These are phyloP conservation scores for Monomorium pharaonis DNA, from an alignment of 1,140 invertebrate genomes.

Conservation along the genomic window DNA sequence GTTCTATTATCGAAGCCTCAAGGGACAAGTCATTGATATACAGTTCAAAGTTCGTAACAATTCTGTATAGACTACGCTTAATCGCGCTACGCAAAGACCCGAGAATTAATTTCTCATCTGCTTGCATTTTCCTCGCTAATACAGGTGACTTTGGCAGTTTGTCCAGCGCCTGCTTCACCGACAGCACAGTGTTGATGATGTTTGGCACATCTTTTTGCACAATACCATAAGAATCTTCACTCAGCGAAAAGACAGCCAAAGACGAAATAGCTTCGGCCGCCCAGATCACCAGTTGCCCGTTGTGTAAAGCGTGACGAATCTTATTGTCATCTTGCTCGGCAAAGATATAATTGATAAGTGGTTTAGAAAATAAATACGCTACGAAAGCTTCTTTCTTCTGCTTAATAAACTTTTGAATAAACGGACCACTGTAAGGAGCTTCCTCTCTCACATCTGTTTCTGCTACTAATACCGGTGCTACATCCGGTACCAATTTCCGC, in stretches of 20 bases:
- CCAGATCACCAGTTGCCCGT: slow-evolving; percentile 90
- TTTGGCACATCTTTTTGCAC: slow-evolving; percentile 91
- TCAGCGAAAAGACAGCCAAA: slow-evolving; percentile 88
- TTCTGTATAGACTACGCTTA: slow-evolving; percentile 91
- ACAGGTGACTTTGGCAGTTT: slow-evolving; percentile 89
- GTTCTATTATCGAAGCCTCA: slow-evolving; percentile 78
- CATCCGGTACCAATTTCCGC: slow-evolving; percentile 74
- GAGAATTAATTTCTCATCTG: slow-evolving; percentile 87
- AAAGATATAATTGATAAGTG: slow-evolving; percentile 90
- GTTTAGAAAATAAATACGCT: slow-evolving; percentile 82
- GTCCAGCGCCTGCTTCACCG: slow-evolving; percentile 89
- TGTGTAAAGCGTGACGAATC: slow-evolving; percentile 87
- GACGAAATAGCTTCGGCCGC: slow-evolving; percentile 89
- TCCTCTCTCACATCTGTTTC: neutral
- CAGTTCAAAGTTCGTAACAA: slow-evolving; percentile 88
- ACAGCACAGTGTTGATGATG: slow-evolving; percentile 88
- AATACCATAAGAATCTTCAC: slow-evolving; percentile 92
- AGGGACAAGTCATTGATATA: slow-evolving; percentile 89
- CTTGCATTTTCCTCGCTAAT: slow-evolving; percentile 86
- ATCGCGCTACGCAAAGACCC: slow-evolving; percentile 87
- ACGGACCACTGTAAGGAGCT: neutral
- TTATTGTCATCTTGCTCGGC: slow-evolving; percentile 89
- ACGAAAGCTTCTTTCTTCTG: slow-evolving; percentile 75
- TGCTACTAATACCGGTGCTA: neutral
- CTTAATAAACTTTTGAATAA: slow-evolving; percentile 76